Percentiles rank a stretch among this genome's conserved stretches.
Conservation (phyloP, 1,140 invertebrate genomes). For the Lepidotrigona ventralis region DNA sequence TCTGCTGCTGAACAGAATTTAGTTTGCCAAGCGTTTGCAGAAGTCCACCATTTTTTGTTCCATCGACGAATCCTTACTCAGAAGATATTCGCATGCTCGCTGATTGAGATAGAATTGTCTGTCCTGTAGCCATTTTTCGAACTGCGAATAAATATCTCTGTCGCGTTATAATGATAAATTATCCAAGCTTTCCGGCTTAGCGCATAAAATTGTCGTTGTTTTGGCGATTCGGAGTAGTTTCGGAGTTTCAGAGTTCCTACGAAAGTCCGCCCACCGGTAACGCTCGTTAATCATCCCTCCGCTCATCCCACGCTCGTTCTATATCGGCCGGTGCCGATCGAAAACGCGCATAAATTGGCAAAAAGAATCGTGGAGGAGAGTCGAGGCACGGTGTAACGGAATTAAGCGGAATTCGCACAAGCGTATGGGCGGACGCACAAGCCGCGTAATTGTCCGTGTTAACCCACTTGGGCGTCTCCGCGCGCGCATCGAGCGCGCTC, state of each 20-base stretch:
- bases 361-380: conserved; percentile 28
- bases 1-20: too few relatives aligned
- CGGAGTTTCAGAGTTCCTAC: not conserved
- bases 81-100: too few relatives aligned
- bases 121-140: fast-evolving
- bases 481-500: conserved; percentile 58
- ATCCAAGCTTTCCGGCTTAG: too few relatives aligned
- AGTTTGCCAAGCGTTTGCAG: too few relatives aligned
- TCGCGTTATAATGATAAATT: not conserved
- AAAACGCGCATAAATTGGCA: not conserved
- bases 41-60: too few relatives aligned
- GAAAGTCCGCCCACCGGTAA: not conserved
- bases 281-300: not conserved
- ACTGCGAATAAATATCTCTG: not conserved
- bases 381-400: conserved; percentile 54
- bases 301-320: not conserved
- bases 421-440: conserved; percentile 63
- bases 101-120: not conserved
- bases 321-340: not conserved
- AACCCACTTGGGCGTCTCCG: conserved; percentile 73
- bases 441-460: conserved; percentile 70
- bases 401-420: conserved; percentile 58
- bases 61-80: fast-evolving
- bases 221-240: not conserved
- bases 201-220: not conserved